Conservation (phyloP, 2,888 invertebrate genomes). For the Andrena flavipes region DNA sequence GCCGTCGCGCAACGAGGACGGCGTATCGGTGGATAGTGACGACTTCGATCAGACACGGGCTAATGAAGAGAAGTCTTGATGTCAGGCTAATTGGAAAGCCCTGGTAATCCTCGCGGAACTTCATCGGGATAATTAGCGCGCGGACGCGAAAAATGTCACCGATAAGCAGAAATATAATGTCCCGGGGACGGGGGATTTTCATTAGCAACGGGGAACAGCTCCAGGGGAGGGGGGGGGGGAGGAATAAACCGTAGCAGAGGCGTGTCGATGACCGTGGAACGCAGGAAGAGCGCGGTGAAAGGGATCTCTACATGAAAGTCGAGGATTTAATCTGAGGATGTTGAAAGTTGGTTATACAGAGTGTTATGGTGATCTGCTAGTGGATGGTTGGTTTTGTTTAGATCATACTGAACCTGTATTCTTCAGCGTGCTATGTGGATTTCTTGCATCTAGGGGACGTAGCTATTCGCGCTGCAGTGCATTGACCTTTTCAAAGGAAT, state of each 20-base stretch:
- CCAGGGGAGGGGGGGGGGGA: not conserved
- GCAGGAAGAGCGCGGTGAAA: not conserved
- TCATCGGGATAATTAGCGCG: constrained; percentile 52
- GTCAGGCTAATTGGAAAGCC: constrained; percentile 53
- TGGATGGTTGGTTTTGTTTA: too few species aligned
- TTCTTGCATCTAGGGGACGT: too few species aligned
- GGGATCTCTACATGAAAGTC: too few species aligned
- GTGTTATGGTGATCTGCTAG: too few species aligned
- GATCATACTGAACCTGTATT: too few species aligned
- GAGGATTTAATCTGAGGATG: not conserved
- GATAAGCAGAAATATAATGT: constrained; percentile 33
- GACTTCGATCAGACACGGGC: constrained; percentile 58
- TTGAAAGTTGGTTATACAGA: not conserved
- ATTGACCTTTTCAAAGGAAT: too few species aligned
- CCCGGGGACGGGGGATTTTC: not conserved
- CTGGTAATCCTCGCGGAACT: constrained; percentile 25
- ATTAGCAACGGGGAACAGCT: not conserved
- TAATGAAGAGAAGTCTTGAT: constrained; percentile 54
- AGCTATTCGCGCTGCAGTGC: too few species aligned
- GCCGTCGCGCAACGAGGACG: constrained; percentile 56
- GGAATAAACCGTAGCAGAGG: not conserved
- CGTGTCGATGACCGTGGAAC: constrained; percentile 3
- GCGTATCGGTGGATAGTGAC: constrained; percentile 37
- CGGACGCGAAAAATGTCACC: constrained; percentile 22
- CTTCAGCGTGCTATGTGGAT: too few species aligned